Conservation (phyloP, 1,140 invertebrate genomes). For the Pseudomyrmex cubaensis region DNA sequence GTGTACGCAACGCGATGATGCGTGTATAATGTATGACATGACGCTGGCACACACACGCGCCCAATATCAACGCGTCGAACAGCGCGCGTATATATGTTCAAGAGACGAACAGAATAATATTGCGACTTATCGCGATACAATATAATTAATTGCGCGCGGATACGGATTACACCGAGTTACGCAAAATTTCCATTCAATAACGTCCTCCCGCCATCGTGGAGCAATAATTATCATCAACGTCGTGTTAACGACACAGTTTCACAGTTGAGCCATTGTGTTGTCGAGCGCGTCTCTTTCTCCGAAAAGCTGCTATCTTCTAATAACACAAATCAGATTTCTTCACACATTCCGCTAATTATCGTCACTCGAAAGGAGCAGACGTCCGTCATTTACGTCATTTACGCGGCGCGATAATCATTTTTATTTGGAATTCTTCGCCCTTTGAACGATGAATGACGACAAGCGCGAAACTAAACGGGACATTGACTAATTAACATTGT, state of each 20-base stretch:
- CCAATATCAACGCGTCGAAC: constrained; percentile 6
- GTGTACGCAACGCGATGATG: constrained; percentile 36
- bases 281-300: constrained; percentile 20
- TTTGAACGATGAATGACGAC: constrained; percentile 3
- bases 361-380: constrained; percentile 22
- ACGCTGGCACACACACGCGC: not conserved
- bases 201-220: constrained; percentile 42
- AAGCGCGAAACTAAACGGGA: constrained; percentile 14
- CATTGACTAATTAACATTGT: not conserved
- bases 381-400: constrained; percentile 46
- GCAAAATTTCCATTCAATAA: constrained; percentile 69
- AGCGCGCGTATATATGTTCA: constrained; percentile 10
- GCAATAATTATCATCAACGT: constrained; percentile 61
- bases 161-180: constrained; percentile 69
- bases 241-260: constrained; percentile 29
- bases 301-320: constrained; percentile 23
- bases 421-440: constrained; percentile 21
- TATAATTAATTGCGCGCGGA: constrained; percentile 70
- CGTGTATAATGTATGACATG: constrained; percentile 54
- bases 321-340: constrained; percentile 56
- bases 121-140: constrained; percentile 62
- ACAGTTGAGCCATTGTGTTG: constrained; percentile 26
- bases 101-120: constrained; percentile 45
- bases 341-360: constrained; percentile 54
- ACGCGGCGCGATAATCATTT: constrained; percentile 15